These are phyloP conservation scores for Brachionus manjavacas DNA, from an alignment of 1,140 invertebrate genomes.

Conservation along the genomic window DNA sequence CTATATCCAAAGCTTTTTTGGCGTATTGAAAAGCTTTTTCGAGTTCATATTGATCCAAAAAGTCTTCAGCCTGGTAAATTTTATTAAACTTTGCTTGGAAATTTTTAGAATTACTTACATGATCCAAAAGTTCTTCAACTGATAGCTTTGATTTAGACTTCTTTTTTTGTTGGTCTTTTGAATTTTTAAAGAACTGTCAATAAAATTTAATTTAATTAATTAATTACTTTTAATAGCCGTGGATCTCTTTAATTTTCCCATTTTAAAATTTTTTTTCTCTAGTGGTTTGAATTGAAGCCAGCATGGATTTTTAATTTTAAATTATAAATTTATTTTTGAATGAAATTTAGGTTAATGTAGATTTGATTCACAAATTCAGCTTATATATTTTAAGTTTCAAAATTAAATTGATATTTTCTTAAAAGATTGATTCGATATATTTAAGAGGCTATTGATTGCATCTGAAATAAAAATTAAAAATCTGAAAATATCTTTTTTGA, in stretches of 20 bases:
- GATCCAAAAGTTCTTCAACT: slow-evolving; percentile 6
- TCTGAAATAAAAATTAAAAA: too few relatives aligned
- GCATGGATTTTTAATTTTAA: slow-evolving; percentile 32
- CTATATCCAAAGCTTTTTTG: slow-evolving; percentile 53
- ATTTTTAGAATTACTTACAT: not conserved
- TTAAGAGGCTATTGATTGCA: too few relatives aligned
- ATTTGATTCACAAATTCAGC: not conserved
- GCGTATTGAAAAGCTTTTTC: slow-evolving; percentile 54
- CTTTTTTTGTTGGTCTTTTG: not conserved
- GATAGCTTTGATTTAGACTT: not conserved
- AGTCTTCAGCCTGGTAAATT: slow-evolving; percentile 49
- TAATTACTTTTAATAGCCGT: not conserved
- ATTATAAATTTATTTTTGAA: not conserved
- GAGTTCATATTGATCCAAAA: slow-evolving; percentile 52
- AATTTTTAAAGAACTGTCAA: not conserved
- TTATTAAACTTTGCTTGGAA: not conserved
- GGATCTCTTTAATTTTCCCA: slow-evolving; percentile 36
- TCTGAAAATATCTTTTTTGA: too few relatives aligned
- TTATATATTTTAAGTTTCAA: not conserved
- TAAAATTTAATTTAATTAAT: not conserved
- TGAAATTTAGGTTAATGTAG: not conserved
- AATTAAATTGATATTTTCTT: not conserved
- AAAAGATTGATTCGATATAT: not conserved
- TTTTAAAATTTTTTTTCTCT: not conserved
- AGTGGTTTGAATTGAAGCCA: not conserved